Evolutionary conservation across 2,888 invertebrate genomes (phyloP), one percentile per base, ranked within the genome.

Genomic region (Stegophylla sp.): DNA sequence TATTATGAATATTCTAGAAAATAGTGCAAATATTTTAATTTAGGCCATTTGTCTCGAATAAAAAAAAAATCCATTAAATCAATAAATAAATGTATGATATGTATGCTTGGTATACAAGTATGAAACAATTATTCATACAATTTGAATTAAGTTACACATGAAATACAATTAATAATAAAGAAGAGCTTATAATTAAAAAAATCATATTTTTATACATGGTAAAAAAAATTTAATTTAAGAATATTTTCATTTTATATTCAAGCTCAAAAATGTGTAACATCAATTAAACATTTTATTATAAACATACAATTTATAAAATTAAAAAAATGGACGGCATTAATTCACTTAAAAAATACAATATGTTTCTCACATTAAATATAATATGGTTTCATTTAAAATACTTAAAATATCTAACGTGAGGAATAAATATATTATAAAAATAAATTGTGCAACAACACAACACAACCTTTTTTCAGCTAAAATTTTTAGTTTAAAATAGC

Each of bases 101-200:
- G 74, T 74, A 74, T 34, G 20, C 74, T 74, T 74, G 74, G 74
- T 74, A 56, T 17, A 61, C 23, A 26, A 69, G 51, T 51, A 69
- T 69, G 71, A 74, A 51, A 74, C 51, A 13, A 69, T 48, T 28
- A 10, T 23, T 51, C 63, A 51, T 63, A 63, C 34, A 13, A 20
- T 20, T 63, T 20, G 15, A 51, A 74, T 34, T 48, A 69, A 48
- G 28, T 69, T 51, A 63, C 51, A 74, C 34, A 63, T 51, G 63
- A 20, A 48, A 48, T 74, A 34, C 15, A 34, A 63, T 63, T 23
- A 63, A 34, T 34, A 34, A 34, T 34, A 41, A 45, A 43, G 43
- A 73, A 51, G 48, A 23, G 23, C 48, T 74, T 63, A 74, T 20
- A 51, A 74, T 34, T 63, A 63, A 43, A 69, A 66, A 12, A 26